Conservation (phyloP, 2,797 vertebrate species). For the Oreochromis grahami region DNA sequence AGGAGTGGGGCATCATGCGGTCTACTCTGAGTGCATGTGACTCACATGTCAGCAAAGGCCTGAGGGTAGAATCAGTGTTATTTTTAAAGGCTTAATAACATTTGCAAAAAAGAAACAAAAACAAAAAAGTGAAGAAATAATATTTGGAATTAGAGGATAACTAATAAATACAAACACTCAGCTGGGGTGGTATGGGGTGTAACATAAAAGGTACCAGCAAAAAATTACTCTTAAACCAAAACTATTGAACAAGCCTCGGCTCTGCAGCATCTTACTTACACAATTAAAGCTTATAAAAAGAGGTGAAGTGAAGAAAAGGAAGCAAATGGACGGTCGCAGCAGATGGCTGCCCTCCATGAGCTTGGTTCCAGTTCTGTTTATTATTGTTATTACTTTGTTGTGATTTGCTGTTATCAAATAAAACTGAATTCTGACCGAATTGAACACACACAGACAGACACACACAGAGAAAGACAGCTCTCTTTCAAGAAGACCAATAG, state of each 20-base stretch:
- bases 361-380: not conserved
- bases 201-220: not conserved
- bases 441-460: not conserved
- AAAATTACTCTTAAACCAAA: not conserved
- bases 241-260: not conserved
- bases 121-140: fast-evolving
- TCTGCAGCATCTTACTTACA: not conserved
- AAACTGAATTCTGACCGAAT: not conserved
- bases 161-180: not conserved
- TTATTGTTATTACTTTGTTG: not conserved
- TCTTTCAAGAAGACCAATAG: not conserved
- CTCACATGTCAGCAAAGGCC: slow-evolving; percentile 17
- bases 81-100: not conserved
- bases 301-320: not conserved
- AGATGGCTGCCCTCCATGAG: not conserved
- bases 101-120: not conserved
- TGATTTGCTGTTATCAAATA: not conserved
- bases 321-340: not conserved
- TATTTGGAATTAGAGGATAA: not conserved
- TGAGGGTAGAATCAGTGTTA: not conserved
- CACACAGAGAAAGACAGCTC: not conserved
- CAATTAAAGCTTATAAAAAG: not conserved
- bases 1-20: slow-evolving; percentile 7
- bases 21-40: slow-evolving; percentile 41
- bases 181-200: not conserved